phyloP scores from a whole-genome alignment of 2,113 vertebrate genomes.

The Phylloscopus trochiloides region DNA sequence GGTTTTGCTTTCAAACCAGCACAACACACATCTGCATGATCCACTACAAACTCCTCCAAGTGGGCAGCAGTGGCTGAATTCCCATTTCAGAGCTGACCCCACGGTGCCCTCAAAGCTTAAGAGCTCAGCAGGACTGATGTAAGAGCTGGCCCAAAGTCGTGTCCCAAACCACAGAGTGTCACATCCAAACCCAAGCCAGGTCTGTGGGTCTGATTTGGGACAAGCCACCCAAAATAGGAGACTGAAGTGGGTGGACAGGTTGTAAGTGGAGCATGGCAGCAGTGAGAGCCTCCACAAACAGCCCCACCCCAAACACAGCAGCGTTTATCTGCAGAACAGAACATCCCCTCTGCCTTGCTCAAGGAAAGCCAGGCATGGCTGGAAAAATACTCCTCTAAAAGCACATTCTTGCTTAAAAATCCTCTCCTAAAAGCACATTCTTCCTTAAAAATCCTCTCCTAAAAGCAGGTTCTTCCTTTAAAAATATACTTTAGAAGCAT shows the following conservation, averaged over 20 bases:
- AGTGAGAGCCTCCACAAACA: rapidly evolving
- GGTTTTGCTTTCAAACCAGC: no score
- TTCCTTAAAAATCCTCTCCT: not conserved
- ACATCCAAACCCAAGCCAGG: rapidly evolving
- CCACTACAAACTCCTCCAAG: not conserved
- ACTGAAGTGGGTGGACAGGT: rapidly evolving
- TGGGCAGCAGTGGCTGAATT: not conserved
- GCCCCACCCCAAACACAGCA: not conserved
- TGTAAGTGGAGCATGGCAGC: rapidly evolving
- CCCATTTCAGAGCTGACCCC: not conserved
- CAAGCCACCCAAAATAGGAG: not conserved
- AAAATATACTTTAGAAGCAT: no score
- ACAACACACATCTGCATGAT: not conserved
- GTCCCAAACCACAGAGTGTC: rapidly evolving
- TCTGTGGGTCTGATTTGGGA: rapidly evolving
- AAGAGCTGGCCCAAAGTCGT: not conserved
- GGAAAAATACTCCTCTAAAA: not conserved
- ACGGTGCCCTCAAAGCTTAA: not conserved
- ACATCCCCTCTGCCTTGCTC: not conserved
- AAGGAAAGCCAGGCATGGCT: not conserved
- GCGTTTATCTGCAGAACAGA: not conserved
- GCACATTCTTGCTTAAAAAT: not conserved
- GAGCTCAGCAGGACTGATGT: not conserved
- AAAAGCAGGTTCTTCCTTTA: no score
- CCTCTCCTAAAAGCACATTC: rapidly evolving